A percentile compares a stretch with the other conserved stretches of the same genome.
Evolutionary conservation across 2,888 invertebrate genomes (phyloP).

Genomic region (Cosmia trapezina): DNA sequence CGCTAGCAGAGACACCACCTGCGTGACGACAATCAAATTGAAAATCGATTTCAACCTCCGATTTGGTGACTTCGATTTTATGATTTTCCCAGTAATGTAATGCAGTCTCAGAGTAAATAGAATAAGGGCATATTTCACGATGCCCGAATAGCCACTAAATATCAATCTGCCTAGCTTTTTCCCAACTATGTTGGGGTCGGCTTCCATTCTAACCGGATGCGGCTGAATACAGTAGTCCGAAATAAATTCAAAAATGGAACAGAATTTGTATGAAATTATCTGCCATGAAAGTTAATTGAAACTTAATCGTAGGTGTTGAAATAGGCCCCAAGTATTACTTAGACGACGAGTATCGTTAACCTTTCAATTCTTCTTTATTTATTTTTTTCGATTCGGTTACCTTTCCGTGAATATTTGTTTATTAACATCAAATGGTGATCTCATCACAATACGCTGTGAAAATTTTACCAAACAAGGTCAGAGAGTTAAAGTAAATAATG

Average conservation of each 20-base stretch:
- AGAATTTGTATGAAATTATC: no score
- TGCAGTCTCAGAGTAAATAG: neutral
- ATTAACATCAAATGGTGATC: neutral
- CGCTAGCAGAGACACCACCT: slow-evolving; percentile 88
- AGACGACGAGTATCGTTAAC: neutral
- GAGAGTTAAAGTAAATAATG: slow-evolving; percentile 2
- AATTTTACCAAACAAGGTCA: slow-evolving; percentile 8
- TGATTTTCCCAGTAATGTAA: neutral
- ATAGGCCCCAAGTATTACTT: neutral
- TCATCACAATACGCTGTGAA: neutral
- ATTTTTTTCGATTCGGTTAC: neutral
- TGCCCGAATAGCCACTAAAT: no score
- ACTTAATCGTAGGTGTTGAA: no score
- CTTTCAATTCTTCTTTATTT: neutral
- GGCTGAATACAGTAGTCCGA: no score
- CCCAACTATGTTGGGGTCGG: no score
- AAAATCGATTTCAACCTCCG: neutral
- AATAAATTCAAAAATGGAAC: no score
- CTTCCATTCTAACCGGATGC: no score
- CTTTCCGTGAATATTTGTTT: neutral
- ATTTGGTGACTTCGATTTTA: neutral
- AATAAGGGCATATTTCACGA: no score
- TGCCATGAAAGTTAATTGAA: no score
- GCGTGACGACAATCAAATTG: slow-evolving; percentile 62
- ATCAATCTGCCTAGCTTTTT: no score